Evolutionary conservation across 64 coral and sea anemone species (phyloP).

Genomic region (Pocillopora verrucosa): DNA sequence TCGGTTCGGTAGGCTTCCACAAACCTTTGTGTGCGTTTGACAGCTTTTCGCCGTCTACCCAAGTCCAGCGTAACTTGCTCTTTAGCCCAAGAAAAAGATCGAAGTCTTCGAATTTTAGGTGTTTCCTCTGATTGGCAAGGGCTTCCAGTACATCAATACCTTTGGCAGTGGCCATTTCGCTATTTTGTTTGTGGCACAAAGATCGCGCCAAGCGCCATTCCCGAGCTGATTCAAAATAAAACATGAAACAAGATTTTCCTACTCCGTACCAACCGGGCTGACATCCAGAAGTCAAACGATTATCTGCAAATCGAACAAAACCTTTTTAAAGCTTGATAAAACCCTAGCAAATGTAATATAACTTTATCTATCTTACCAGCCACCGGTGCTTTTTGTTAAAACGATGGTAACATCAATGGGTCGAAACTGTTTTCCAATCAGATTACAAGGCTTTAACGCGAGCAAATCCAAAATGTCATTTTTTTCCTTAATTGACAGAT

Average conservation of each 20-base stretch:
- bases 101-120: not conserved
- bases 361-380: no score
- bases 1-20: slow-evolving; percentile 12
- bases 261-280: not conserved
- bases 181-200: not conserved
- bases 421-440: no score
- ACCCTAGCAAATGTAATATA: not conserved
- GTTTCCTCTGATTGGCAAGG: not conserved
- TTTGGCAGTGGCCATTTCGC: not conserved
- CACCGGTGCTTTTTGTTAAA: no score
- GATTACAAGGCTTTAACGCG: no score
- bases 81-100: not conserved
- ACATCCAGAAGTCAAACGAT: not conserved
- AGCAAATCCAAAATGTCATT: no score
- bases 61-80: not conserved
- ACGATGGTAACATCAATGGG: no score
- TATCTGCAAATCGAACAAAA: not conserved
- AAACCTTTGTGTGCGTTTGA: not conserved
- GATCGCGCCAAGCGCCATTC: not conserved
- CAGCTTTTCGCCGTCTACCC: not conserved
- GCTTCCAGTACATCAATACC: not conserved
- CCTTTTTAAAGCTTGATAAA: not conserved
- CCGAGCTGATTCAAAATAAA: not conserved
- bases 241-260: not conserved
- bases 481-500: no score